Evolutionary conservation across 1,140 invertebrate species (phyloP).

Genomic region (Drosophila novamexicana): DNA sequence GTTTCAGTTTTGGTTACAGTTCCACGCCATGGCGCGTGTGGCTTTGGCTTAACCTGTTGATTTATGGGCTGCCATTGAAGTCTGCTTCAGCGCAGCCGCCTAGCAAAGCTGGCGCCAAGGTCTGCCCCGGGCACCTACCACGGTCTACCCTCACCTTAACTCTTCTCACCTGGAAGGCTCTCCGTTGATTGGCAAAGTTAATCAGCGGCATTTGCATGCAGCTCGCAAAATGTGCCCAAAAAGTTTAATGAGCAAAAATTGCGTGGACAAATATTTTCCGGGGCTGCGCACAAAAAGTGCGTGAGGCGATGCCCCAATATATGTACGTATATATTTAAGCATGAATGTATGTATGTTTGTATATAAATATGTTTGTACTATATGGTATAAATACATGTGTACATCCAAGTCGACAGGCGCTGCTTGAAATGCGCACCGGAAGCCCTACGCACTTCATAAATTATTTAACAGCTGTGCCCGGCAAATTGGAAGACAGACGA

Average conservation of each 20-base stretch:
- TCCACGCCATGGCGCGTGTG: conserved; percentile 29
- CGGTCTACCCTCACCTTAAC: not conserved
- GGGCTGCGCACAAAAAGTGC: conserved; percentile 54
- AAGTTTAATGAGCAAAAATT: conserved; percentile 64
- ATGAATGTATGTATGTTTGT: conserved; percentile 33
- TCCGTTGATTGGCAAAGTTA: conserved; percentile 37
- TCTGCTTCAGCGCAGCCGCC: conserved; percentile 31
- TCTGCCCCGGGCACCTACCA: conserved; percentile 6
- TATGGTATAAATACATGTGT: not conserved
- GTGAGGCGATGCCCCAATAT: conserved; percentile 63
- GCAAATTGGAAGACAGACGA: conserved; percentile 39
- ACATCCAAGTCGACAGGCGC: conserved; percentile 19
- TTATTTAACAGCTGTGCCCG: conserved; percentile 70
- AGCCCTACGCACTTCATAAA: conserved; percentile 79
- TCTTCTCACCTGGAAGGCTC: no score
- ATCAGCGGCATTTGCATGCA: conserved; percentile 76
- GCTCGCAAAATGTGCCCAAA: conserved; percentile 64
- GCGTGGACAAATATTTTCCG: conserved; percentile 74
- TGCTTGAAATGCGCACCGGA: conserved; percentile 76
- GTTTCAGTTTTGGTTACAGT: not conserved
- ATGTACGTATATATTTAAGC: conserved; percentile 35
- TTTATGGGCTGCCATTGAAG: conserved; percentile 58
- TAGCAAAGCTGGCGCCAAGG: conserved; percentile 45
- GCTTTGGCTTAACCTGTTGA: conserved; percentile 48
- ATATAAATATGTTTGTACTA: not conserved